phyloP scores from a whole-genome alignment of 2,888 invertebrate species.

The Acleris laterana region DNA sequence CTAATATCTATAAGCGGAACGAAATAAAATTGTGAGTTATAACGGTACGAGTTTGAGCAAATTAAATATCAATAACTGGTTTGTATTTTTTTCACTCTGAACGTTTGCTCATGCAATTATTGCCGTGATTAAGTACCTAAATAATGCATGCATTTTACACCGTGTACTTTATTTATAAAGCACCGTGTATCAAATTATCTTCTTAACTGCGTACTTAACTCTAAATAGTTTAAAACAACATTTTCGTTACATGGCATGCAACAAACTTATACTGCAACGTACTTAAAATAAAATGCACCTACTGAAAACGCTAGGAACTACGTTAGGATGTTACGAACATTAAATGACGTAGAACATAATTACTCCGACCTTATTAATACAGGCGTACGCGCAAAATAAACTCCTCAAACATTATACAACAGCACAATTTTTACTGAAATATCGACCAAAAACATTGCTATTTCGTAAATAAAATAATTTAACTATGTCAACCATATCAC shows the following conservation, averaged over 20 bases:
- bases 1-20: too few species aligned
- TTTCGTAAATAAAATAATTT: conserved; percentile 9
- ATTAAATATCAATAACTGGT: conserved; percentile 18
- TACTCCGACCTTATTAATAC: conserved; percentile 6
- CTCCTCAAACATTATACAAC: neutral
- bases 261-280: conserved; percentile 46
- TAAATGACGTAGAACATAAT: conserved; percentile 14
- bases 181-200: conserved; percentile 21
- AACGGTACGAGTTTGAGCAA: conserved; percentile 23
- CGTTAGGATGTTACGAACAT: conserved; percentile 49
- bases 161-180: conserved; percentile 23
- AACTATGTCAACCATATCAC: conserved; percentile 30
- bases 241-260: conserved; percentile 47
- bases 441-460: conserved; percentile 2
- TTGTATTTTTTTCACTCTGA: neutral
- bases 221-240: conserved; percentile 35
- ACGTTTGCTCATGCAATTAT: neutral
- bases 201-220: conserved; percentile 20
- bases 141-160: conserved; percentile 17
- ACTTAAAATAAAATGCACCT: conserved; percentile 77
- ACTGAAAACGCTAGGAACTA: conserved; percentile 75
- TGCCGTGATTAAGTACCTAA: neutral
- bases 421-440: conserved; percentile 9
- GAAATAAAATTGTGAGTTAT: too few species aligned
- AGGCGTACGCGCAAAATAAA: neutral